Evolutionary conservation across 2,797 vertebrate genomes (phyloP).

Genomic region (Erpetoichthys calabaricus): DNA sequence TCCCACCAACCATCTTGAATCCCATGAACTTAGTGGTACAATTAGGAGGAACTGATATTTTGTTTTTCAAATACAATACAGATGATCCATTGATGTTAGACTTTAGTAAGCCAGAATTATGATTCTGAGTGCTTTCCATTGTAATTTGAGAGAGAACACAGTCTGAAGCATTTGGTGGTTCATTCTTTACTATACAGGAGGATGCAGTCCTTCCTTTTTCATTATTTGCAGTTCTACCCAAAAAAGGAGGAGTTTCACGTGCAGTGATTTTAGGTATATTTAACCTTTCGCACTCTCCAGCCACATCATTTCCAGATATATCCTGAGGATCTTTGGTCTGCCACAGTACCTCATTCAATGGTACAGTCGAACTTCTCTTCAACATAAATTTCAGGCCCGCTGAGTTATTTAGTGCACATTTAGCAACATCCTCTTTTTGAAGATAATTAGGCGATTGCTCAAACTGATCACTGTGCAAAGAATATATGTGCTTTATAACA

Average conservation of each 20-base stretch:
- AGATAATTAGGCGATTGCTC: slow-evolving; percentile 58
- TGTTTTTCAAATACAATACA: slow-evolving; percentile 86
- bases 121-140: slow-evolving; percentile 26
- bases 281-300: slow-evolving; percentile 17
- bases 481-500: slow-evolving; percentile 61
- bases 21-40: slow-evolving; percentile 54
- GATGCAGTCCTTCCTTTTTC: slow-evolving; percentile 19
- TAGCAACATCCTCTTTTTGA: slow-evolving; percentile 49
- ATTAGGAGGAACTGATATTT: slow-evolving; percentile 72
- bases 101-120: slow-evolving; percentile 43
- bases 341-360: slow-evolving; percentile 64
- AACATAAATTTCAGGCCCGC: slow-evolving; percentile 62
- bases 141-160: too few relatives aligned
- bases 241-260: slow-evolving; percentile 22
- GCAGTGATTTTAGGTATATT: slow-evolving; percentile 15
- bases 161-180: slow-evolving; percentile 12
- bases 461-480: slow-evolving; percentile 57
- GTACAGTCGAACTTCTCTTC: slow-evolving; percentile 62
- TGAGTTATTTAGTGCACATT: slow-evolving; percentile 38
- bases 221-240: slow-evolving; percentile 27
- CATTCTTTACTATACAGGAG: slow-evolving; percentile 12
- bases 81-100: slow-evolving; percentile 69
- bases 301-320: slow-evolving; percentile 18
- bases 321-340: slow-evolving; percentile 37
- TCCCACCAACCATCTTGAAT: slow-evolving; percentile 58